Percentiles rank a stretch among this genome's conserved stretches.
Conservation (phyloP, 2,113 vertebrate species). For the Eurypyga helias region DNA sequence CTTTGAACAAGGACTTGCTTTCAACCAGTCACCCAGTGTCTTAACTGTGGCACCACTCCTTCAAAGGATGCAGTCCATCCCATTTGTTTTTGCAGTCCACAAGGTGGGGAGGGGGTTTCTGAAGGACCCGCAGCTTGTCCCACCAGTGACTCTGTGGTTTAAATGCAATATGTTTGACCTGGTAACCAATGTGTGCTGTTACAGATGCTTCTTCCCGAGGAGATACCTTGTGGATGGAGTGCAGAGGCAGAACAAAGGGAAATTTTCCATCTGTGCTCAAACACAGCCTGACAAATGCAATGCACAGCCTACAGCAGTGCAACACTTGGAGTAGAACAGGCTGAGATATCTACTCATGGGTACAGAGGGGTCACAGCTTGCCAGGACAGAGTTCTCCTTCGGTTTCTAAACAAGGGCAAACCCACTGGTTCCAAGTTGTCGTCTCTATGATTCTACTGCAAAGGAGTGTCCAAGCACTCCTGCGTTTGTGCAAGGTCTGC, state of each 20-base stretch:
- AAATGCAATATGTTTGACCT: accelerated
- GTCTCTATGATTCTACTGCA: not conserved
- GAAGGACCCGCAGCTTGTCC: not conserved
- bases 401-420: not conserved
- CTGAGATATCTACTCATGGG: not conserved
- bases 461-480: not conserved
- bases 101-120: not conserved
- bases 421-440: not conserved
- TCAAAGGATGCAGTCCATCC: not conserved
- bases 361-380: not conserved
- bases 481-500: not conserved
- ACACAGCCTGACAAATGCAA: not conserved
- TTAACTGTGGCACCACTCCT: not conserved
- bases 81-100: not conserved
- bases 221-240: not conserved
- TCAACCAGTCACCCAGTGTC: not conserved
- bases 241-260: not conserved
- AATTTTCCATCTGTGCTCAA: not conserved
- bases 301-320: not conserved
- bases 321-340: not conserved
- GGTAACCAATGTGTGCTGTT: not conserved
- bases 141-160: not conserved
- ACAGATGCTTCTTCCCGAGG: not conserved
- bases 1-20: not conserved
- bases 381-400: not conserved